These are phyloP conservation scores for Bombus affinis DNA, from an alignment of 1,140 invertebrate species.

Conservation along the genomic window DNA sequence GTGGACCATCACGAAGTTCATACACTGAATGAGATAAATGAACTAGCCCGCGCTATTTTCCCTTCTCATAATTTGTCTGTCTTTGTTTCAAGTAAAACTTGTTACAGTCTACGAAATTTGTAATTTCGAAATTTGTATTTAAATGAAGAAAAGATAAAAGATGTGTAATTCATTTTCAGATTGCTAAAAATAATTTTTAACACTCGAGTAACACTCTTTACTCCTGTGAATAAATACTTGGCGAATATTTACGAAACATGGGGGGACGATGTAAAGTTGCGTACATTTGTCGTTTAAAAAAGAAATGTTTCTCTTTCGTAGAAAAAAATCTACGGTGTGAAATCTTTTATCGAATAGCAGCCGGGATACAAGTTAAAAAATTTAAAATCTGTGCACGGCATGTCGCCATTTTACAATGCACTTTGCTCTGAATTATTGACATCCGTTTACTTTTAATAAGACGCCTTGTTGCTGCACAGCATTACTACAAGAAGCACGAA, in stretches of 20 bases:
- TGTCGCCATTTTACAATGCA: neutral
- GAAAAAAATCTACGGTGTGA: neutral
- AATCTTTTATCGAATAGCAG: neutral
- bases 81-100: too few species aligned
- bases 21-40: neutral
- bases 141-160: too few species aligned
- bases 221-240: neutral
- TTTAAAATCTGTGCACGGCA: neutral
- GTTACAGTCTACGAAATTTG: too few species aligned
- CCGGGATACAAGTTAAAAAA: neutral
- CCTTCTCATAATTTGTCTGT: neutral
- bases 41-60: too few species aligned
- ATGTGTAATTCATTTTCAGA: neutral
- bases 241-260: neutral
- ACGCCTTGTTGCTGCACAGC: neutral
- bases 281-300: neutral
- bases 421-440: neutral
- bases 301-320: neutral
- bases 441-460: conserved; percentile 35
- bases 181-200: neutral
- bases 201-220: neutral
- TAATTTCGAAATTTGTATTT: too few species aligned
- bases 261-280: neutral
- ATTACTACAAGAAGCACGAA: neutral
- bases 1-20: neutral